phyloP scores from a whole-genome alignment of 1,140 invertebrate species.

The Microvelia longipes region DNA sequence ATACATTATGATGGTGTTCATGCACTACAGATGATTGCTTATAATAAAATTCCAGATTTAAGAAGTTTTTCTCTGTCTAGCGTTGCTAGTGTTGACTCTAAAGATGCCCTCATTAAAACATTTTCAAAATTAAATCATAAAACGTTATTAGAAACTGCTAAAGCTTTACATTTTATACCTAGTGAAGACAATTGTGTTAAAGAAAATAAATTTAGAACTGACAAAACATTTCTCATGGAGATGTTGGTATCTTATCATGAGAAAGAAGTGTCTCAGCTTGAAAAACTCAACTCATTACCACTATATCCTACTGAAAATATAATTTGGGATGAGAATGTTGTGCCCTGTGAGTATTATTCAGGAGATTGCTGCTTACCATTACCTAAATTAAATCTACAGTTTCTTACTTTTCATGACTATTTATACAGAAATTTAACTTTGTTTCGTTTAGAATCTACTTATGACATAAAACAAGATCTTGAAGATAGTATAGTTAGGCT shows the following conservation, averaged over 20 bases:
- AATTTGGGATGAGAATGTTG: conserved; percentile 98
- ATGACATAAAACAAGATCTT: conserved; percentile 96
- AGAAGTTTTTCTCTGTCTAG: conserved; percentile 78
- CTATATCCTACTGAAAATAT: conserved; percentile 95
- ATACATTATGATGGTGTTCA: conserved; percentile 84
- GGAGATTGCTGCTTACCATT: conserved; percentile 88
- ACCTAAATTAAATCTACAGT: conserved; percentile 96
- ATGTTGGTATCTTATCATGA: conserved; percentile 71
- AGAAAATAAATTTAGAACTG: conserved; percentile 54
- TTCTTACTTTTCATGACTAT: conserved; percentile 96
- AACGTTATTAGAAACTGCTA: conserved; percentile 6
- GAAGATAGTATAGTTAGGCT: conserved; percentile 81
- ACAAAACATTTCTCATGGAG: conserved; percentile 69
- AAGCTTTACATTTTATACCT: conserved; percentile 53
- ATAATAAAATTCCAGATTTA: conserved; percentile 78
- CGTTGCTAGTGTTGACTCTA: conserved; percentile 84
- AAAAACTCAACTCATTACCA: conserved; percentile 93
- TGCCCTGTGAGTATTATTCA: conserved; percentile 92
- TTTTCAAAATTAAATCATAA: conserved; percentile 38
- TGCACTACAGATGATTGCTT: conserved; percentile 77
- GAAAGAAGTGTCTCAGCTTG: conserved; percentile 74
- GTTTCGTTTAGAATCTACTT: conserved; percentile 90
- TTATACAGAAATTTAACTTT: conserved; percentile 93
- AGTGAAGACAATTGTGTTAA: conserved; percentile 48
- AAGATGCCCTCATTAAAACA: conserved; percentile 68